Conservation (phyloP, 2,888 invertebrate species). For the Macrophya annulata region DNA sequence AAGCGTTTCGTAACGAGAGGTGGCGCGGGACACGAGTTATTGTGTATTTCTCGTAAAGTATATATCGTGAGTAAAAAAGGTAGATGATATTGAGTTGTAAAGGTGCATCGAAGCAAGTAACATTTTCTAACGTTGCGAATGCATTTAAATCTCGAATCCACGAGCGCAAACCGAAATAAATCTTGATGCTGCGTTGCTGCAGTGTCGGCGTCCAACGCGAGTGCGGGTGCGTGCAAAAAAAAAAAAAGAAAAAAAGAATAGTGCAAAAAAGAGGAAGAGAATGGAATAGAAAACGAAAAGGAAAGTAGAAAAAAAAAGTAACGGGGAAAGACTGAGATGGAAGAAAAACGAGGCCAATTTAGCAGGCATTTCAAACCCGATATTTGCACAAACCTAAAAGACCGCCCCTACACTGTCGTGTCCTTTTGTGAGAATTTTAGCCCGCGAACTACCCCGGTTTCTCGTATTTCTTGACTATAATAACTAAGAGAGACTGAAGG, state of each 20-base stretch:
- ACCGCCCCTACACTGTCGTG: constrained; percentile 27
- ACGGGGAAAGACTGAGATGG: constrained; percentile 50
- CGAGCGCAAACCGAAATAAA: neutral
- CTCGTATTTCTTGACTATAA: constrained; percentile 27
- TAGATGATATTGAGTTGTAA: constrained; percentile 61
- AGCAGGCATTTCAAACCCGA: constrained; percentile 60
- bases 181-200: neutral
- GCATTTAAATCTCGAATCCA: constrained; percentile 44
- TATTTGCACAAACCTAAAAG: constrained; percentile 66
- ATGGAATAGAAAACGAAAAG: neutral
- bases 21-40: constrained; percentile 64
- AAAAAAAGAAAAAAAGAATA: neutral
- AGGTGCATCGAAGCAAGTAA: constrained; percentile 68
- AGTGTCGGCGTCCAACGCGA: constrained; percentile 4
- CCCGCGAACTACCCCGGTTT: neutral
- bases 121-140: constrained; percentile 38
- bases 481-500: neutral
- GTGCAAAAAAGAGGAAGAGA: constrained; percentile 11
- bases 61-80: constrained; percentile 48
- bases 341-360: constrained; percentile 72
- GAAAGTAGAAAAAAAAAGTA: constrained; percentile 52
- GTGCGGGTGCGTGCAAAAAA: neutral
- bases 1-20: constrained; percentile 64
- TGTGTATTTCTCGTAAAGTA: constrained; percentile 63
- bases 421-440: constrained; percentile 19